Base-by-base conservation (phyloP, 2,888 invertebrate genomes). In the Heterodera filipjevi region DNA sequence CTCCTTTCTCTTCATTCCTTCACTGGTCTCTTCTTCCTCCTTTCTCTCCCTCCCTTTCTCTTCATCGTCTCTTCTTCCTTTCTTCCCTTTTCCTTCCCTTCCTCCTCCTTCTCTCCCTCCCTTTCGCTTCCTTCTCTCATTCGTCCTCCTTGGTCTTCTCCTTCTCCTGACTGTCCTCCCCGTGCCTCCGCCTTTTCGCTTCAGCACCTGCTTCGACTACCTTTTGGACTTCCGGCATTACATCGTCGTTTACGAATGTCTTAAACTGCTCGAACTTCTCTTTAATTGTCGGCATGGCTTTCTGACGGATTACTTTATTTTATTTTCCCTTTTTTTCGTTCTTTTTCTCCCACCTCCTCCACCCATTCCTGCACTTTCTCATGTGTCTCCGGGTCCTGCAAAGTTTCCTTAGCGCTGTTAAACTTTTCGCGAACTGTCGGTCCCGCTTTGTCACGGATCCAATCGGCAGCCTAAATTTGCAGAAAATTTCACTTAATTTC, bases 181-280 rank as follows among this genome's bases (percentile, higher is more conserved):
- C 44, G 22, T 44, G 59, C 44, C 64, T 49, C 49, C 78, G 70
- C 66, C 59, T 73, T 3, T 81, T 78, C 16, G 84, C 86, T 16
- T 84, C 83, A 10, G 83, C 83, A 2, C 84, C 86, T 1, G 87
- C 87, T 39, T 85, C 84, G 75, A 85, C 85, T 71, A 87, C 84
- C 78, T 87, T 86, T 82, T 87, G 86, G 82, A 87, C 79, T 76
- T 87, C 86, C 53, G 87, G 87, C n/a, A 86, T 76, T 33, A 87
- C 84, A 77, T 87, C 87, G 16, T 84, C 83, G 71, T 86, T 83
- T 59, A 87, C 84, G 80, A 86, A 87, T 44, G 84, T 82, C 44
- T 79, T 79, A 14, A 84, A 84, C 49, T 83, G 82, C 30, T 82
- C 84, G 71, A 77, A 80, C 30, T 83, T 82, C 46, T 82, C 81